These are phyloP conservation scores for Pelochelys cantorii DNA, from an alignment of 2,797 vertebrate genomes.

Conservation along the genomic window DNA sequence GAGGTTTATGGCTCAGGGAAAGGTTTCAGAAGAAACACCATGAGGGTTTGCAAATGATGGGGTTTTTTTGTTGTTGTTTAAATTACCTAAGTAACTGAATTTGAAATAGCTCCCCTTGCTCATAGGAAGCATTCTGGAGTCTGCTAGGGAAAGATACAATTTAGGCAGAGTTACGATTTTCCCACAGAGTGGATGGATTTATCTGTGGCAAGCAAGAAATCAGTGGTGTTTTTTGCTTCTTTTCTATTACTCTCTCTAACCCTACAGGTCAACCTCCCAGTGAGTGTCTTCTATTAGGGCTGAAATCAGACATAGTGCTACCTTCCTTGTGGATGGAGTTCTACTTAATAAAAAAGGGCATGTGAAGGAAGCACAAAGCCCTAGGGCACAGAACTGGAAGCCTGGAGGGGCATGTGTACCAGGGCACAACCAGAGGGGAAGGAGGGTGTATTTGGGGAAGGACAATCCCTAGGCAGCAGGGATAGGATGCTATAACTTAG, in stretches of 20 bases:
- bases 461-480: neutral
- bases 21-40: conserved; percentile 64
- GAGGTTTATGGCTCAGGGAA: conserved; percentile 22
- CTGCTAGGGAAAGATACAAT: conserved; percentile 40
- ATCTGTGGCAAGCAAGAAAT: conserved; percentile 14
- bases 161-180: conserved; percentile 48
- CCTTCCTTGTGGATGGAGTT: neutral
- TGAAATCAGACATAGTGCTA: neutral
- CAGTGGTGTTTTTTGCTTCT: conserved; percentile 32
- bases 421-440: neutral
- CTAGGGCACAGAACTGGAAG: neutral
- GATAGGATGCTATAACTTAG: neutral
- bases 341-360: neutral
- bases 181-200: conserved; percentile 16
- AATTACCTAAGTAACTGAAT: conserved; percentile 70
- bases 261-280: neutral
- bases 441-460: neutral
- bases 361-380: neutral
- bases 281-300: neutral
- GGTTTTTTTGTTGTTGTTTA: conserved; percentile 53
- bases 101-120: conserved; percentile 63
- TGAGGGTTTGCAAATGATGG: conserved; percentile 64
- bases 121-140: conserved; percentile 61
- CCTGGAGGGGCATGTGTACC: no score
- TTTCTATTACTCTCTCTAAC: neutral